Conservation (phyloP, 2,797 vertebrate genomes). For the Enteromius fasciolatus region DNA sequence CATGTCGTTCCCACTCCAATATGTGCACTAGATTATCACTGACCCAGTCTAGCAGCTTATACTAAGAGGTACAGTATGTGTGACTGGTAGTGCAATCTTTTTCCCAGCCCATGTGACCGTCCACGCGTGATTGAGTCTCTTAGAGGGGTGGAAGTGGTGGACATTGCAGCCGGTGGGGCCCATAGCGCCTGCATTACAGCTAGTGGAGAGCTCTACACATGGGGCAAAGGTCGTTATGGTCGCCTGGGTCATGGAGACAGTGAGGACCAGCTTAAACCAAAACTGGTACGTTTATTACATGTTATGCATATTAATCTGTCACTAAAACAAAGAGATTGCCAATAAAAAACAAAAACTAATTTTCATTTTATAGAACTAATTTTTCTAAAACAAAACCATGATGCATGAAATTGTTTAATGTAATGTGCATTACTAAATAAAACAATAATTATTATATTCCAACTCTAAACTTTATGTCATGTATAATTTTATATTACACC, state of each 20-base stretch:
- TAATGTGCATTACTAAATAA: background rate
- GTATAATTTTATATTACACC: background rate
- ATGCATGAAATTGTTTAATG: background rate
- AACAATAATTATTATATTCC: no score
- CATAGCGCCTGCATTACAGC: slow-evolving; percentile 96
- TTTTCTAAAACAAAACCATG: background rate
- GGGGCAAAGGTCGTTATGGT: slow-evolving; percentile 97
- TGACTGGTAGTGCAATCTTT: slow-evolving; percentile 41
- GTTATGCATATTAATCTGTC: background rate
- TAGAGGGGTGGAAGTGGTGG: slow-evolving; percentile 93
- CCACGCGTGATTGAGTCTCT: slow-evolving; percentile 97
- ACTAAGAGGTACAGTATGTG: background rate
- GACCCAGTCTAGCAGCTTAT: slow-evolving; percentile 11
- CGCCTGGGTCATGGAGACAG: slow-evolving; percentile 97
- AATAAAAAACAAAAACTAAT: no score
- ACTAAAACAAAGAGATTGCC: background rate
- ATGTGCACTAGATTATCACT: slow-evolving; percentile 3
- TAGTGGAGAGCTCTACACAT: slow-evolving; percentile 95
- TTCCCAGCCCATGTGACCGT: slow-evolving; percentile 91
- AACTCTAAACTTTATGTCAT: no score
- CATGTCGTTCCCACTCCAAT: background rate
- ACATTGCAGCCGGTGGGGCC: slow-evolving; percentile 94
- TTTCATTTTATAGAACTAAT: background rate
- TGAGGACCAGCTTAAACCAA: slow-evolving; percentile 98
- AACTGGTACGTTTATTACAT: slow-evolving; percentile 80